phyloP scores from a whole-genome alignment of 2,888 invertebrate species.

The Chironomus tentans region DNA sequence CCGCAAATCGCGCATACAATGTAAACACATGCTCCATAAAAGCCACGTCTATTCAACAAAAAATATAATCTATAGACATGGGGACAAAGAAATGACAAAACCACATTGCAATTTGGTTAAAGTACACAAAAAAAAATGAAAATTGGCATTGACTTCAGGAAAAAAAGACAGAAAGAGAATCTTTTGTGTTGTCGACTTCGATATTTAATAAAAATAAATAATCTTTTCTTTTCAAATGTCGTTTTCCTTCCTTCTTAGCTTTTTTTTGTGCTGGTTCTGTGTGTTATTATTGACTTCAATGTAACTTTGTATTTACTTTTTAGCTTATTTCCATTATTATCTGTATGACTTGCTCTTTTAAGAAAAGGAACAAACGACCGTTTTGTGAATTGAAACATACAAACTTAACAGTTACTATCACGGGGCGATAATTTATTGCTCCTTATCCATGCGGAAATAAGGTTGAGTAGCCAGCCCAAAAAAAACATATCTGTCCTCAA shows the following conservation, averaged over 20 bases:
- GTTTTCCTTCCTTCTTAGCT: neutral
- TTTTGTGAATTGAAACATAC: constrained; percentile 6
- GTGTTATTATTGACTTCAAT: neutral
- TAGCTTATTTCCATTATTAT: no score
- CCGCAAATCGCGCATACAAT: no score
- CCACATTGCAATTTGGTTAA: no score
- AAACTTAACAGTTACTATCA: constrained; percentile 11
- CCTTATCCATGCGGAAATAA: neutral
- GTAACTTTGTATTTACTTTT: neutral
- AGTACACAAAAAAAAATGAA: neutral
- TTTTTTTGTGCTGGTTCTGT: neutral
- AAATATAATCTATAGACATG: no score
- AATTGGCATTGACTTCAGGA: neutral
- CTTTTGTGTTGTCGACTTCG: constrained; percentile 14
- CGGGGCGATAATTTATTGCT: constrained; percentile 15
- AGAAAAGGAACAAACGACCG: neutral
- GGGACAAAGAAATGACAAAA: neutral
- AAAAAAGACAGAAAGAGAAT: neutral
- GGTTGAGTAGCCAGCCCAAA: neutral
- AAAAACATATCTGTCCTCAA: neutral
- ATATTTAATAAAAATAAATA: constrained; percentile 18
- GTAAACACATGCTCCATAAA: no score
- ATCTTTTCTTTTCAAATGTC: constrained; percentile 18
- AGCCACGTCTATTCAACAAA: no score
- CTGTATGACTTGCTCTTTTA: neutral